A percentile compares a stretch with the other conserved stretches of the same genome.
Evolutionary conservation across 2,113 vertebrate species (phyloP).

Genomic region (Archocentrus centrarchus): DNA sequence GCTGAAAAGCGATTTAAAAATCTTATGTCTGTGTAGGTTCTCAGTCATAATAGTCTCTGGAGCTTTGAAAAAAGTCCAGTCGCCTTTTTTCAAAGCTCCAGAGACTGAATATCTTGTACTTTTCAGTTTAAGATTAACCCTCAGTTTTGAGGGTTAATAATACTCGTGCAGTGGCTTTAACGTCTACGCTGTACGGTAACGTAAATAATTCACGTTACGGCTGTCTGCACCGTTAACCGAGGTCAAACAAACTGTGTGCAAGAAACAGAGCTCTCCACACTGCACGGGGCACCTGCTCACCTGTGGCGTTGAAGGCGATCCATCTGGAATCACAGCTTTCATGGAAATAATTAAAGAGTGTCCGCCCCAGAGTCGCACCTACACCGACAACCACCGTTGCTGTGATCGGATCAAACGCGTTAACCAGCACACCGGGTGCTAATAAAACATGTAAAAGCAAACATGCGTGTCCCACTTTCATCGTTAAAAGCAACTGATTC

Average conservation of each 20-base stretch:
- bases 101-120: too few species aligned
- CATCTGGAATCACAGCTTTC: conserved; percentile 74
- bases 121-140: too few species aligned
- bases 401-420: conserved; percentile 75
- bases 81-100: too few species aligned
- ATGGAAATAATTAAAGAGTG: conserved; percentile 70
- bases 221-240: too few species aligned
- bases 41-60: too few species aligned
- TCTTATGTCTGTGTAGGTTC: too few species aligned
- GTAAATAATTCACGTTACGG: neutral
- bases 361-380: conserved; percentile 58
- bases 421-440: conserved; percentile 30
- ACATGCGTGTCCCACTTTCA: conserved; percentile 50
- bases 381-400: conserved; percentile 50
- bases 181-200: neutral
- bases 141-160: neutral
- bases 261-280: neutral
- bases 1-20: neutral
- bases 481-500: conserved; percentile 22
- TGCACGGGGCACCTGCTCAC: conserved; percentile 49
- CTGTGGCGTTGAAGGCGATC: conserved; percentile 75
- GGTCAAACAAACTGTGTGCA: neutral
- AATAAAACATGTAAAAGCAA: conserved; percentile 38
- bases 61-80: too few species aligned
- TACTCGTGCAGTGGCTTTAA: neutral